phyloP scores from a whole-genome alignment of 2,797 vertebrate genomes.

The Coracias cyanogaster region DNA sequence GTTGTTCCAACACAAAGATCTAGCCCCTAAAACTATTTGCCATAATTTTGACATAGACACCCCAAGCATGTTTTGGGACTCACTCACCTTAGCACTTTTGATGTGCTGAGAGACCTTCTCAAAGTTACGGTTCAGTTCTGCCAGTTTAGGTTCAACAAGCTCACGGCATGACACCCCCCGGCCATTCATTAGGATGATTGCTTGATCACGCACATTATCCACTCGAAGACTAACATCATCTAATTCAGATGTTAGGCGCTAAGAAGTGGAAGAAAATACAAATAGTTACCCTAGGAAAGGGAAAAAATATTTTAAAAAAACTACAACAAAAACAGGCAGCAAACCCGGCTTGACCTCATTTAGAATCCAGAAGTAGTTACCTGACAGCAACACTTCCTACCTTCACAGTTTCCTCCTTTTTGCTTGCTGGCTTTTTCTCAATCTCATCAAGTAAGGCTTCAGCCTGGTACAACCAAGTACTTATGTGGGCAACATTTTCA shows the following conservation, averaged over 20 bases:
- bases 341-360: background rate
- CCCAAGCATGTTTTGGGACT: background rate
- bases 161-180: slow-evolving; percentile 88
- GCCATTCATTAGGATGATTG: slow-evolving; percentile 89
- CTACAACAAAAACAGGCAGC: background rate
- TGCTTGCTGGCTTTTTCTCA: slow-evolving; percentile 86
- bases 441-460: slow-evolving; percentile 95
- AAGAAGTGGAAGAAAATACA: background rate
- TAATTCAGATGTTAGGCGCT: slow-evolving; percentile 90
- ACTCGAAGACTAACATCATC: slow-evolving; percentile 89
- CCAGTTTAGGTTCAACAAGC: slow-evolving; percentile 93
- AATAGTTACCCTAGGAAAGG: background rate
- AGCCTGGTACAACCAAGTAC: slow-evolving; percentile 98
- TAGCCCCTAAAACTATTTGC: background rate
- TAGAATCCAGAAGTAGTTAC: background rate
- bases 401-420: slow-evolving; percentile 89
- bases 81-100: slow-evolving; percentile 85
- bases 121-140: slow-evolving; percentile 93
- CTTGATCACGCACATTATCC: slow-evolving; percentile 91
- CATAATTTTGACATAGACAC: background rate
- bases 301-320: slow-evolving; percentile 64
- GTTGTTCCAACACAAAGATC: background rate
- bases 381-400: slow-evolving; percentile 62
- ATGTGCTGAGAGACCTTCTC: slow-evolving; percentile 97
- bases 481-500: slow-evolving; percentile 97